phyloP scores from a whole-genome alignment of 1,140 invertebrate species.

The Oryctes rhinoceros region DNA sequence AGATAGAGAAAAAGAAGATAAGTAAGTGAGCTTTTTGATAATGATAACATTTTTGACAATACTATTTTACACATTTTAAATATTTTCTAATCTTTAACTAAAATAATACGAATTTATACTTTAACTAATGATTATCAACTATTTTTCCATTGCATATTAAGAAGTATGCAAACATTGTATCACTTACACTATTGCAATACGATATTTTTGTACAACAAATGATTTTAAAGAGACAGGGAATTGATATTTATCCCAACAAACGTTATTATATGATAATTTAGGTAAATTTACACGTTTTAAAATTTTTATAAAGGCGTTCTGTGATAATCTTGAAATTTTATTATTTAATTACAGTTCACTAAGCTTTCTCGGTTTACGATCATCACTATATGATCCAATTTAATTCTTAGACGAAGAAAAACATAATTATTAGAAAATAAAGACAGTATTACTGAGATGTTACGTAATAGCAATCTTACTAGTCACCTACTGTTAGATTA shows the following conservation, averaged over 20 bases:
- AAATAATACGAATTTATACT: not conserved
- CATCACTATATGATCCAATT: no score
- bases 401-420: no score
- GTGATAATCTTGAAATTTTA: not conserved
- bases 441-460: not conserved
- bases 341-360: not conserved
- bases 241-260: not conserved
- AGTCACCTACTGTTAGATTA: not conserved
- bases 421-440: not conserved
- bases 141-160: not conserved
- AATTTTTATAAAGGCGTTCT: conserved; percentile 5
- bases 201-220: not conserved
- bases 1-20: not conserved
- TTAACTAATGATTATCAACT: not conserved
- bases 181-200: not conserved
- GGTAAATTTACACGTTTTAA: not conserved
- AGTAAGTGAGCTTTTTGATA: not conserved
- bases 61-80: not conserved
- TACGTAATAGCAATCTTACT: not conserved
- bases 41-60: conserved; percentile 1
- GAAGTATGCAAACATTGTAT: not conserved
- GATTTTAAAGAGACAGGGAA: not conserved
- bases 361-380: not conserved
- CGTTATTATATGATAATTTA: not conserved
- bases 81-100: not conserved